Evolutionary conservation across 2,888 invertebrate species (phyloP).

Genomic region (Drosophila meridiana): DNA sequence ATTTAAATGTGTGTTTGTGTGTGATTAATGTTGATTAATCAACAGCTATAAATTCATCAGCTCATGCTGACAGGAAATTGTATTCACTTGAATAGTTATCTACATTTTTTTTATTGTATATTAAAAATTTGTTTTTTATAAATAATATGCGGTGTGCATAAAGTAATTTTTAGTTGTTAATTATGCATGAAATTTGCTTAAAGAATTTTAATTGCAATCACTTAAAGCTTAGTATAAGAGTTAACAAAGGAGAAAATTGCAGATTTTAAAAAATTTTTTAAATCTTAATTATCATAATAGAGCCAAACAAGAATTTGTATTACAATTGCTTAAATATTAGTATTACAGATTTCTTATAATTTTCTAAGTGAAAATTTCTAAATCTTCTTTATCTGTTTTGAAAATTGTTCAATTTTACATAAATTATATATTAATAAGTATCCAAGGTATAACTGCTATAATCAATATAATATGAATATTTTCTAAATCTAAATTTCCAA

Average conservation of each 20-base stretch:
- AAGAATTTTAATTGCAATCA: not conserved
- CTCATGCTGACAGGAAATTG: conserved; percentile 26
- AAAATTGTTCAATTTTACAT: too few species aligned
- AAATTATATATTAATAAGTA: too few species aligned
- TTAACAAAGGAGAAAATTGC: not conserved
- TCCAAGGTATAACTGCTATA: too few species aligned
- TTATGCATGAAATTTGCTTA: not conserved
- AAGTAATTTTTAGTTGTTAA: not conserved
- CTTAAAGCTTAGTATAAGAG: not conserved
- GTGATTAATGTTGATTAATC: conserved; percentile 21
- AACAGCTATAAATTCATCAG: conserved; percentile 30
- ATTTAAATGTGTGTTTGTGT: not conserved
- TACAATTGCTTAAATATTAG: too few species aligned
- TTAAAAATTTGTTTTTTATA: not conserved
- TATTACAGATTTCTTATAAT: too few species aligned
- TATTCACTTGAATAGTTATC: conserved; percentile 15
- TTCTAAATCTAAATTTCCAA: not conserved
- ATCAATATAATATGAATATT: not conserved
- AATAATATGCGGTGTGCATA: not conserved
- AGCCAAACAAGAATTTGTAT: too few species aligned
- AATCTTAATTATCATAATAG: too few species aligned
- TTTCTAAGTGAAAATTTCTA: too few species aligned
- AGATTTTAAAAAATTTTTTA: too few species aligned
- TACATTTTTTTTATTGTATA: not conserved
- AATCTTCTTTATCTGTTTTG: too few species aligned